These are phyloP conservation scores for Leptinotarsa undecemlineata DNA, from an alignment of 1,140 invertebrate genomes.

Conservation along the genomic window DNA sequence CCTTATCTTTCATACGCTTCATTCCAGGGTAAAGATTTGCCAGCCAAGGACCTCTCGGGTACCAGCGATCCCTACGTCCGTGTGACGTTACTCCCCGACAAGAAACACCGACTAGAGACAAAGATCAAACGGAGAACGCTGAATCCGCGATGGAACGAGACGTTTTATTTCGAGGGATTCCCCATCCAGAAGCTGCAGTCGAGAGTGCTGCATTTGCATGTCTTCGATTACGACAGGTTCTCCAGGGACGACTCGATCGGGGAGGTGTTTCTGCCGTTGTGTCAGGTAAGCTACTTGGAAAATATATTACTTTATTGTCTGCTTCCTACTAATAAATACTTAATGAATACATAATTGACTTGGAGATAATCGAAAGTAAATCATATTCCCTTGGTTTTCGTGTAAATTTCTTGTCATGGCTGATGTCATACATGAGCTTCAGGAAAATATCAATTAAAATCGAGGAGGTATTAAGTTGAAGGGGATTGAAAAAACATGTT, in stretches of 20 bases:
- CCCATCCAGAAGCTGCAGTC: constrained; percentile 91
- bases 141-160: constrained; percentile 97
- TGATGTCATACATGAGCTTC: too few relatives aligned
- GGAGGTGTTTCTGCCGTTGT: constrained; percentile 91
- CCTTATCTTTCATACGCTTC: not conserved
- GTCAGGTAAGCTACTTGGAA: constrained; percentile 70
- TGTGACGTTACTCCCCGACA: constrained; percentile 92
- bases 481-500: too few relatives aligned
- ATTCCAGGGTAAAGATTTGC: constrained; percentile 84
- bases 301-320: too few relatives aligned
- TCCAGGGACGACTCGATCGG: constrained; percentile 94
- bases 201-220: constrained; percentile 89
- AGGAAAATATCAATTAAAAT: too few relatives aligned
- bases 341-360: too few relatives aligned
- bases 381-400: too few relatives aligned
- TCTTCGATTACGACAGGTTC: constrained; percentile 95
- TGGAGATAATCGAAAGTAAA: too few relatives aligned
- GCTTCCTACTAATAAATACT: too few relatives aligned
- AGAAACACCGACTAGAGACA: constrained; percentile 93
- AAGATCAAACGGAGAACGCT: constrained; percentile 95
- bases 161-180: constrained; percentile 96
- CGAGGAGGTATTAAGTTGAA: too few relatives aligned
- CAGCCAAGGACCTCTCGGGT: constrained; percentile 92
- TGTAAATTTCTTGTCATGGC: too few relatives aligned
- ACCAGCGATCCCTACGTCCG: constrained; percentile 92